These are phyloP conservation scores for Gallinago stenura DNA, from an alignment of 2,797 vertebrate genomes.

Conservation along the genomic window DNA sequence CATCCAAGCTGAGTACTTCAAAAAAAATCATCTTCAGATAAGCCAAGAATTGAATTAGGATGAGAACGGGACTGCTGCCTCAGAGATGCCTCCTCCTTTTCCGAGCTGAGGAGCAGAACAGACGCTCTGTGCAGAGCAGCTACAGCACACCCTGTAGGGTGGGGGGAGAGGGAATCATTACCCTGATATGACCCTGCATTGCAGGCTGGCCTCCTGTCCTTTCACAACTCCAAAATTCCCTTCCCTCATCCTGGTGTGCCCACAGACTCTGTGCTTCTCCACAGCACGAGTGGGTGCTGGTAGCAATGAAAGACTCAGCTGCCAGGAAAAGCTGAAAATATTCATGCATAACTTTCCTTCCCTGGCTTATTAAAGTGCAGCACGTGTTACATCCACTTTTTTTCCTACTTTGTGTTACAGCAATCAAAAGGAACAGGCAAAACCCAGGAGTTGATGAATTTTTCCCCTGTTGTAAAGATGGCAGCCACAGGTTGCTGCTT, in stretches of 20 bases:
- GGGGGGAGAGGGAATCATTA: neutral
- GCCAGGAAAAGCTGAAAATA: neutral
- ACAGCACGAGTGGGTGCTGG: neutral
- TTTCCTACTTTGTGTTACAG: neutral
- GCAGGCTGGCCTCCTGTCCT: neutral
- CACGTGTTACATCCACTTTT: neutral
- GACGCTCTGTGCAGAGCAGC: neutral
- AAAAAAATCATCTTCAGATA: neutral
- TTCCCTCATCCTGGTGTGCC: neutral
- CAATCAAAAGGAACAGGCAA: neutral
- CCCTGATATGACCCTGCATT: neutral
- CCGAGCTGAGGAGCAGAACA: neutral
- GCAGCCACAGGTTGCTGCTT: neutral
- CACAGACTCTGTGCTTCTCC: neutral
- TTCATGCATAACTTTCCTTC: neutral
- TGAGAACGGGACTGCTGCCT: neutral
- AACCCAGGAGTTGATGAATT: neutral
- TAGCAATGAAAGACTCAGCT: neutral
- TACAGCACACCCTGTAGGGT: rapidly evolving
- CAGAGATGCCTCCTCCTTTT: neutral
- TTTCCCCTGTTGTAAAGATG: neutral
- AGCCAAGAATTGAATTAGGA: neutral
- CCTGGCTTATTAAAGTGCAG: neutral
- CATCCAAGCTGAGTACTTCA: neutral
- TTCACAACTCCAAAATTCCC: neutral